phyloP scores from a whole-genome alignment of 2,888 invertebrate genomes.

The Agriopis aurantiaria region DNA sequence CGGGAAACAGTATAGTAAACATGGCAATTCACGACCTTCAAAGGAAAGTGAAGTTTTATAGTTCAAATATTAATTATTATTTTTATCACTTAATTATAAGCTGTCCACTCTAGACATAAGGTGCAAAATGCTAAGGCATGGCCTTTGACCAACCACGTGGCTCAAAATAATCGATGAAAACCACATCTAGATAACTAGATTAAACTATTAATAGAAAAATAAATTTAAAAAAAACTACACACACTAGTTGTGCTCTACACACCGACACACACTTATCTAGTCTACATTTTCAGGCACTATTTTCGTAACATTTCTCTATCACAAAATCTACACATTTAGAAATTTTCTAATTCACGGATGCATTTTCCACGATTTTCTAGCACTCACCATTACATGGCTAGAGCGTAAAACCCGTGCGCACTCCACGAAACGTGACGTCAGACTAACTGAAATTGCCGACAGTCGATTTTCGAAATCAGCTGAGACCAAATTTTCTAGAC shows the following conservation, averaged over 20 bases:
- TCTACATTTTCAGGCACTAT: conserved; percentile 53
- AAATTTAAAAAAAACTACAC: not conserved
- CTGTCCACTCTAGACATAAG: conserved; percentile 53
- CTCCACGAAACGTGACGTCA: conserved; percentile 69
- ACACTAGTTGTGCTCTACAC: conserved; percentile 7
- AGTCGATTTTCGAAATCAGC: conserved; percentile 82
- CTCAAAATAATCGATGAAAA: conserved; percentile 49
- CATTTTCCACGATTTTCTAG: conserved; percentile 55
- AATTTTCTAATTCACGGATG: conserved; percentile 60
- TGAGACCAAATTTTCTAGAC: conserved; percentile 63
- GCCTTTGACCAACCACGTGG: conserved; percentile 47
- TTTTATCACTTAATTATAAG: conserved; percentile 42
- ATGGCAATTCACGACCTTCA: no score
- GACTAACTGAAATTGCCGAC: conserved; percentile 62
- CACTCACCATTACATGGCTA: conserved; percentile 82
- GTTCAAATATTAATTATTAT: not conserved
- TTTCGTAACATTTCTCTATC: conserved; percentile 50
- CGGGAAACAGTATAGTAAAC: not conserved
- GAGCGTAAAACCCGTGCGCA: conserved; percentile 61
- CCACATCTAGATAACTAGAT: conserved; percentile 24
- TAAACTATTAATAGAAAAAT: not conserved
- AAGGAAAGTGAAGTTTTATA: no score
- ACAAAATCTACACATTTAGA: conserved; percentile 56
- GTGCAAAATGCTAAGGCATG: conserved; percentile 48
- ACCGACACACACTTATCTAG: conserved; percentile 6